Percentiles rank a stretch among this genome's conserved stretches.
Evolutionary conservation across 2,888 invertebrate species (phyloP).

Genomic region (Caenorhabditis sp.): DNA sequence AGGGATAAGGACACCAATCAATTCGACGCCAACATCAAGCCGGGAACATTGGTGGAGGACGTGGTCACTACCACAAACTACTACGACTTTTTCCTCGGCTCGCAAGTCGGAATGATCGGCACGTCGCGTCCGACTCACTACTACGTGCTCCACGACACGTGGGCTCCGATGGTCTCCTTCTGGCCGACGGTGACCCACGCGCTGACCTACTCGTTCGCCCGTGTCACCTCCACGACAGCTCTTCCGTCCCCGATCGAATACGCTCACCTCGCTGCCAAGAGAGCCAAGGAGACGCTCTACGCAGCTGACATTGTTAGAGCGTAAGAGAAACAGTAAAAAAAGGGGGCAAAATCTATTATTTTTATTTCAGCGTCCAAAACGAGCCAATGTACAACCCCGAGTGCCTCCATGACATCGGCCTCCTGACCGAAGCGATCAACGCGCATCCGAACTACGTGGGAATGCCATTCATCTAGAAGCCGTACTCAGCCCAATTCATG

Average conservation of each 20-base stretch:
- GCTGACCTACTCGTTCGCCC: constrained; percentile 89
- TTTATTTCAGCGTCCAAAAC: too few species aligned
- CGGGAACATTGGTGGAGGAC: constrained; percentile 73
- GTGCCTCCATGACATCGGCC: too few species aligned
- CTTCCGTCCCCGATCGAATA: constrained; percentile 80
- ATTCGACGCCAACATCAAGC: constrained; percentile 60
- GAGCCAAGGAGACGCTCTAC: constrained; percentile 41
- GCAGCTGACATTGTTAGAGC: too few species aligned
- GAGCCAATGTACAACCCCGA: too few species aligned
- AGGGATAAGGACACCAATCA: background rate
- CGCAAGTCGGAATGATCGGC: constrained; percentile 72
- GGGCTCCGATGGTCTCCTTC: constrained; percentile 85
- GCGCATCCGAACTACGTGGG: too few species aligned
- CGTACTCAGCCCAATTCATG: too few species aligned
- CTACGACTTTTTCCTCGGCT: constrained; percentile 72
- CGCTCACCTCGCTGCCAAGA: constrained; percentile 61
- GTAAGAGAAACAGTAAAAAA: too few species aligned
- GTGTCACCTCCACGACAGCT: constrained; percentile 84
- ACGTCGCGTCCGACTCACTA: constrained; percentile 84
- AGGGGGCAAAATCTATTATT: too few species aligned
- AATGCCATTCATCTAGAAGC: too few species aligned
- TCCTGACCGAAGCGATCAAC: too few species aligned
- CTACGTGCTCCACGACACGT: constrained; percentile 88
- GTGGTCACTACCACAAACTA: constrained; percentile 57
- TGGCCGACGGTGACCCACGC: constrained; percentile 84